phyloP scores from a whole-genome alignment of 2,797 vertebrate genomes.

The Tarsius wallacei region DNA sequence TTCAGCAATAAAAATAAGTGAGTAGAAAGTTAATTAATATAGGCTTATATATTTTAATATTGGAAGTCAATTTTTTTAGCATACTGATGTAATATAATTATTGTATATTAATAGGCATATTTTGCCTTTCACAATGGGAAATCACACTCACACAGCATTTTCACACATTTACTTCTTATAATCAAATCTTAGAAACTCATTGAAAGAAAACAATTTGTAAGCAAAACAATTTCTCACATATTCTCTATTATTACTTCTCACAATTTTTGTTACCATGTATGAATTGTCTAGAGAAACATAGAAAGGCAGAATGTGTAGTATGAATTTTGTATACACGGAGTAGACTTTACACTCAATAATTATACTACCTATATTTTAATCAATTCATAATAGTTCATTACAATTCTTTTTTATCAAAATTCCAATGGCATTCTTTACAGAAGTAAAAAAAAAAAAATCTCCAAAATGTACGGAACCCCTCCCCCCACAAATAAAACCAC shows the following conservation, averaged over 20 bases:
- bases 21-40: slow-evolving; percentile 8
- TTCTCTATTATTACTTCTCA: not conserved
- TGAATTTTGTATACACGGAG: too few relatives aligned
- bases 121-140: not conserved
- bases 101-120: not conserved
- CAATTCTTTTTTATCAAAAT: not conserved
- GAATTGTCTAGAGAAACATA: not conserved
- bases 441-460: not conserved
- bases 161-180: not conserved
- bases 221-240: not conserved
- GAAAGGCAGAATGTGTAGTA: not conserved
- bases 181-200: not conserved
- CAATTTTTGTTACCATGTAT: not conserved
- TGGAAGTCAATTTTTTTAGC: slow-evolving; percentile 16
- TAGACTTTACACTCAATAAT: not conserved
- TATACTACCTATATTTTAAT: not conserved
- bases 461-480: not conserved
- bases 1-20: not conserved
- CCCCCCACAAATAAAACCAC: not conserved
- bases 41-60: not conserved
- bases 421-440: not conserved
- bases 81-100: not conserved
- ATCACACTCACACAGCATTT: not conserved
- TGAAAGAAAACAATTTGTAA: not conserved
- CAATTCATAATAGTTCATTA: not conserved